Base-by-base conservation (phyloP, 1,140 invertebrate genomes). In the Limonius californicus region DNA sequence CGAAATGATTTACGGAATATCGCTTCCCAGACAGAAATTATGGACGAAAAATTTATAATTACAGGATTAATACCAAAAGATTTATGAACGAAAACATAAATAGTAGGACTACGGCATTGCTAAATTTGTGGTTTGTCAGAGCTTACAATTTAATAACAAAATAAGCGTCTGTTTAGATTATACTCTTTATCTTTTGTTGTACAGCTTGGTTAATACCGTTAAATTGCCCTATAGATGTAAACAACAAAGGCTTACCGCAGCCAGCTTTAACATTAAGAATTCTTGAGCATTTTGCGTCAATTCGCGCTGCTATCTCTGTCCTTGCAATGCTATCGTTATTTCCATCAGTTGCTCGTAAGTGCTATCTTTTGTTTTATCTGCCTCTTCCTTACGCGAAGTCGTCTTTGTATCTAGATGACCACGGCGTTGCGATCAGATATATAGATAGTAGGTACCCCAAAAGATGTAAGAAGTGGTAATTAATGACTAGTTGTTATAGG, bases 381-480 rank as follows among this genome's bases (percentile, higher is more conserved):
- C 45, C 16, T 50, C 45, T 50, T 50, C 20, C 16, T 50, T 50
- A 19, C 45, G n/a, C 16, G 16, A n/a, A 6, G 42, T 45, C 6
- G 45, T 50, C 45, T 18, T 50, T 16, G 19, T 50, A 50, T 50
- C 45, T 50, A 2, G 14, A 19, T 18, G 45, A 19, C 45, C 16
- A 59, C 47, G 39, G 57, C 23, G 39, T 45, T 20, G 16, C 18
- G 59, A 60, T 61, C 50, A 35, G 18, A 54, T 61, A 32, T 14
- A 21, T 18, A 16, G 59, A 61, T 55, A 61, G 39, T n/a, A n/a
- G n/a, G n/a, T 19, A 39, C 32, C 45, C 50, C 18, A 54, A 54
- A 54, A 45, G 50, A 55, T 61, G 12, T 42, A 14, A 54, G 59
- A 53, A 61, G 55, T 61, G 35, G 54, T 61, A 55, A 61, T 61